Evolutionary conservation across 2,888 invertebrate genomes (phyloP), one percentile per base, ranked within the genome.

Genomic region (Hypomecis atomaria): DNA sequence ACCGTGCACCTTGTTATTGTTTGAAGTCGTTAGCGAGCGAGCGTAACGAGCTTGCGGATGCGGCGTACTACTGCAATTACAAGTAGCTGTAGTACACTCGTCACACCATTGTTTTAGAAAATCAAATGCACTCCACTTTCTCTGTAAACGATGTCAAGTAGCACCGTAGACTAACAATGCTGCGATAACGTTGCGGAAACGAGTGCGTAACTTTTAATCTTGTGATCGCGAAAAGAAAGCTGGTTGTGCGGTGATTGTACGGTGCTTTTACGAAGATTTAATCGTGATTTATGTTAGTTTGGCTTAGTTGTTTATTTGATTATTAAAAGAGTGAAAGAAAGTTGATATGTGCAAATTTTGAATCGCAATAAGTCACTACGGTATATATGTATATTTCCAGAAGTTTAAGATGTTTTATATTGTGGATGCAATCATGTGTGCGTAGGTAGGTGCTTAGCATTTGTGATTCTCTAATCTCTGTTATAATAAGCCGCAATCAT

Each of bases 21-120:
- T 59, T 48, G 43, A 8, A 50, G 48, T 63, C 7, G 63, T 63
- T 59, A 59, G 59, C 49, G 10, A 36, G 40, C 59, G 40, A 48
- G 34, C 9, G 57, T 58, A 54, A 50, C 61, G 9, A 62, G 37
- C 53, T 9, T 49, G 47, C 53, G 56, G 9, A 43, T 44, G 37
- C n/a, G 34, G 34, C 11, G 55, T 47, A 34, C 34, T 34, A 53
- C 34, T 10, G 45, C 38, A 40, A 34, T 44, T 55, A 59, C 61
- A 54, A 34, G 57, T 40, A 6, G 50, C 45, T 45, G 23, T 23
- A 33, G 45, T 36, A 50, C 23, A 11, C 42, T 44, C 68, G 56
- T 72, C 71, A 69, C 69, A 65, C 75, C 72, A 78, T 78, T 78
- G 78, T 79, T 78, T 76, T 75, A 74, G 61, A 74, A 74, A 78